phyloP scores from a whole-genome alignment of 2,113 vertebrate genomes.

The Dicaeum eximium region DNA sequence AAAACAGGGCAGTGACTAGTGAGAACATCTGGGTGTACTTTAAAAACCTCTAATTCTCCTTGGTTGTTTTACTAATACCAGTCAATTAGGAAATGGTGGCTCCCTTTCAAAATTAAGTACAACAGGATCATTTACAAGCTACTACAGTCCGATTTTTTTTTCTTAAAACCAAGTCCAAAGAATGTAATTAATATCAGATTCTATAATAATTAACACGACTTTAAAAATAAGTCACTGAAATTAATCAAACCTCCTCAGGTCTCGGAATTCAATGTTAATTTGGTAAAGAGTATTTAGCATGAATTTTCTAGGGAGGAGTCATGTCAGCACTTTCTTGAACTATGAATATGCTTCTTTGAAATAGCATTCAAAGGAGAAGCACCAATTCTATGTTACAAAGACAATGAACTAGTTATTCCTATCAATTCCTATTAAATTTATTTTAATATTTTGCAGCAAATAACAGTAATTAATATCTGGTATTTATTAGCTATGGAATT shows the following conservation, averaged over 20 bases:
- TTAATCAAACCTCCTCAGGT: not conserved
- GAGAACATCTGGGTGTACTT: conserved; percentile 24
- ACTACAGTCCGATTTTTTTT: not conserved
- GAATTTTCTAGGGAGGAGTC: not conserved
- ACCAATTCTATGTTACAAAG: not conserved
- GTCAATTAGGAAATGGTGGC: conserved; percentile 21
- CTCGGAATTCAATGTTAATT: conserved; percentile 7
- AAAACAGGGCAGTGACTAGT: not conserved
- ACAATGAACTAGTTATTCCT: not conserved
- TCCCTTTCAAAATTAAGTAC: not conserved
- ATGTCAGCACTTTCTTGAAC: not conserved
- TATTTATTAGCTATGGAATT: not conserved
- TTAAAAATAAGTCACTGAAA: conserved; percentile 28
- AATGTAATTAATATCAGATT: conserved; percentile 36
- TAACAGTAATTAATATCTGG: not conserved
- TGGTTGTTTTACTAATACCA: conserved; percentile 47
- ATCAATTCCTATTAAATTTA: not conserved
- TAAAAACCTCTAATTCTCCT: conserved; percentile 31
- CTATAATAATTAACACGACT: conserved; percentile 20
- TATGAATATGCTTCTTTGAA: not conserved
- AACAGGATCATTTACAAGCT: conserved; percentile 3
- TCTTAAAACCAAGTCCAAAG: not conserved
- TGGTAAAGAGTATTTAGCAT: not conserved
- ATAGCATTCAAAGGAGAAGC: not conserved
- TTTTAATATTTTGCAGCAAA: not conserved